phyloP scores from a whole-genome alignment of 2,888 invertebrate species.

The Dasypogon diadema region DNA sequence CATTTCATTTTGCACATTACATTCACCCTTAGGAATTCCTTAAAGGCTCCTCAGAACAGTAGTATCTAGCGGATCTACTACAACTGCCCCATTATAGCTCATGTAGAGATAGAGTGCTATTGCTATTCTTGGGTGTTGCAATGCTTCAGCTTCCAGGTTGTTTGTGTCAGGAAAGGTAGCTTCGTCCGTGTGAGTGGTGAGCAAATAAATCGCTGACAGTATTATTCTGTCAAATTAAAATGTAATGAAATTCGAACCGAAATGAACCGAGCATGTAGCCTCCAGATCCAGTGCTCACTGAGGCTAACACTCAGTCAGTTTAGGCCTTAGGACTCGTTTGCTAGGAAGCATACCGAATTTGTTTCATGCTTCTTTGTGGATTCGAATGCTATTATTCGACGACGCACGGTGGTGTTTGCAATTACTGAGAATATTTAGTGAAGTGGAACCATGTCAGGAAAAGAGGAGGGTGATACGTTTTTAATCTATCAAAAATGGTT shows the following conservation, averaged over 20 bases:
- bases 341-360: not conserved
- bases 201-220: not conserved
- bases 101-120: too few relatives aligned
- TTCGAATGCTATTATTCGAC: not conserved
- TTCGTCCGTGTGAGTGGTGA: not conserved
- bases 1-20: not conserved
- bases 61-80: too few relatives aligned
- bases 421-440: not conserved
- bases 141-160: not conserved
- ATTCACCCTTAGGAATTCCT: not conserved
- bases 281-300: not conserved
- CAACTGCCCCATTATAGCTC: too few relatives aligned
- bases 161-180: not conserved
- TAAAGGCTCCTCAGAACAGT: not conserved
- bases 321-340: not conserved
- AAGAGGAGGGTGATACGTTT: too few relatives aligned
- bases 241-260: not conserved
- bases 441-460: not conserved
- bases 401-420: not conserved
- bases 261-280: not conserved
- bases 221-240: not conserved
- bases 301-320: not conserved
- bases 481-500: not conserved
- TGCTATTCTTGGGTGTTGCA: too few relatives aligned
- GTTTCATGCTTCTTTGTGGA: not conserved